phyloP scores from a whole-genome alignment of 2,113 vertebrate species.

The Solea senegalensis region DNA sequence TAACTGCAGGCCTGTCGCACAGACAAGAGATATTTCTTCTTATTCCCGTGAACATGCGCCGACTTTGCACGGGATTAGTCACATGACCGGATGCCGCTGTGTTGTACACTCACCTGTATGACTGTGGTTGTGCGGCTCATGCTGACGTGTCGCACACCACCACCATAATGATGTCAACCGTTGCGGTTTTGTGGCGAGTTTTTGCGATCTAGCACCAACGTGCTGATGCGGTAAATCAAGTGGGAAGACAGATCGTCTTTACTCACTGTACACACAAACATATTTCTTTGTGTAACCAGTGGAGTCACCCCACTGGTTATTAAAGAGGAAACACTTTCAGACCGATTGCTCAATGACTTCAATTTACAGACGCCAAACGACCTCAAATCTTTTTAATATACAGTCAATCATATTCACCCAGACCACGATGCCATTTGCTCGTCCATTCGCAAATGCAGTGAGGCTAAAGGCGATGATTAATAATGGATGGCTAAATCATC shows the following conservation, averaged over 20 bases:
- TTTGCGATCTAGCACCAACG: too few species aligned
- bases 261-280: too few species aligned
- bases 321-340: too few species aligned
- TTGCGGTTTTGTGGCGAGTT: too few species aligned
- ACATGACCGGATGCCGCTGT: slow-evolving; percentile 35
- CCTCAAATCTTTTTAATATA: too few species aligned
- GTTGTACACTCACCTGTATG: slow-evolving; percentile 11
- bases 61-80: slow-evolving; percentile 46
- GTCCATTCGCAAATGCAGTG: slow-evolving; percentile 45
- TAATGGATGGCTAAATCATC: slow-evolving; percentile 47
- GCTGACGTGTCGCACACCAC: slow-evolving; percentile 46
- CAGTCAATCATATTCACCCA: slow-evolving; percentile 21
- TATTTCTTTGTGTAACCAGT: too few species aligned
- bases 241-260: too few species aligned
- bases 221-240: too few species aligned
- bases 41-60: slow-evolving; percentile 8
- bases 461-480: slow-evolving; percentile 56
- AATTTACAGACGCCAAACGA: too few species aligned
- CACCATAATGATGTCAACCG: too few species aligned
- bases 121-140: slow-evolving; percentile 32
- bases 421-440: slow-evolving; percentile 41
- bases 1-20: slow-evolving; percentile 37
- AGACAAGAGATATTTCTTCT: slow-evolving; percentile 13
- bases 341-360: too few species aligned
- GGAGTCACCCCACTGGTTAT: too few species aligned